Evolutionary conservation across 2,113 vertebrate species (phyloP).

Genomic region (Pithys albifrons): DNA sequence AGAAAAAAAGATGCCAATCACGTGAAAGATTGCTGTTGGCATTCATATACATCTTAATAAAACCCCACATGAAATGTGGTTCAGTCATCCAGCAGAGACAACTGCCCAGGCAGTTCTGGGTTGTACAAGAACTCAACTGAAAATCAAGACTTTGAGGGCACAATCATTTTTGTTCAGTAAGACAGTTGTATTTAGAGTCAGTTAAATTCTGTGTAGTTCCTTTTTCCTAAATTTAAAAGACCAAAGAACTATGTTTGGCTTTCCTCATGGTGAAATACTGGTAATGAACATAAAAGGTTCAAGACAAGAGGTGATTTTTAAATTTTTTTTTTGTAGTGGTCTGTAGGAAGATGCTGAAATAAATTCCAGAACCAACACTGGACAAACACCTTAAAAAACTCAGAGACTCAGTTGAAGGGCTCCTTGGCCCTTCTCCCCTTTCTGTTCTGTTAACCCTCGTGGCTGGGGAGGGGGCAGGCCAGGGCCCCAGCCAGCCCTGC

Average conservation of each 20-base stretch:
- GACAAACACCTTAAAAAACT: too few species aligned
- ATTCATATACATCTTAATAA: not conserved
- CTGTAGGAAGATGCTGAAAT: too few species aligned
- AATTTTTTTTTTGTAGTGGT: too few species aligned
- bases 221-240: not conserved
- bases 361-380: too few species aligned
- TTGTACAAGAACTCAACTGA: not conserved
- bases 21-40: not conserved
- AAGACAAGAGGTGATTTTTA: not conserved
- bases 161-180: not conserved
- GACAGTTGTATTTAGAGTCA: not conserved
- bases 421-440: too few species aligned
- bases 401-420: too few species aligned
- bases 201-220: not conserved
- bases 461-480: too few species aligned
- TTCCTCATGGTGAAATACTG: not conserved
- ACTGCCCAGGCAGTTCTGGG: not conserved
- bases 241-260: not conserved
- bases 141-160: not conserved
- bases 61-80: fast-evolving
- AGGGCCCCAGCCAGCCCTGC: too few species aligned
- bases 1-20: not conserved
- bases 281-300: not conserved
- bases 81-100: not conserved
- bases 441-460: too few species aligned